These are phyloP conservation scores for Marmota monax DNA, from an alignment of 2,113 vertebrate species.

Conservation along the genomic window DNA sequence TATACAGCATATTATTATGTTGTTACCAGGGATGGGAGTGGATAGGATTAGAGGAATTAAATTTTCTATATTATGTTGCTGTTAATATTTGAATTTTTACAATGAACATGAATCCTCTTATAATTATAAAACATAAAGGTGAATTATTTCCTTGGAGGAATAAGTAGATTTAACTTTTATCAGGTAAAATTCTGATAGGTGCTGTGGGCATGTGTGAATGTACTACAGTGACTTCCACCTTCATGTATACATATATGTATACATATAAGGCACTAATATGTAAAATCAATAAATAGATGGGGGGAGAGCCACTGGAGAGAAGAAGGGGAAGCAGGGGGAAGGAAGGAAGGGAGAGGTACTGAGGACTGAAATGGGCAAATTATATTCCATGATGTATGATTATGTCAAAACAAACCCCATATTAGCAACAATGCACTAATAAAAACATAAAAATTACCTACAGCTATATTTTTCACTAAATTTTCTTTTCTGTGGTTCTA, in stretches of 20 bases:
- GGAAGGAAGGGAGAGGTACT: no score
- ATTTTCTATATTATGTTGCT: conserved; percentile 55
- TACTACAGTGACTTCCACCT: no score
- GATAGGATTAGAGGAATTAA: conserved; percentile 14
- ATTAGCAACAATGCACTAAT: no score
- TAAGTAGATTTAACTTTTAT: conserved; percentile 23
- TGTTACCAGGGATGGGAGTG: not conserved
- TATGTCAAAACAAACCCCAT: no score
- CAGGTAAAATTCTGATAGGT: not conserved
- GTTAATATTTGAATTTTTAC: conserved; percentile 43
- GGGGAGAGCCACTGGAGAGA: no score
- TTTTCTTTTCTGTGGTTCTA: conserved; percentile 32
- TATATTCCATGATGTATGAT: no score
- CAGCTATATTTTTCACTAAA: not conserved
- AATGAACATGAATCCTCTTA: not conserved
- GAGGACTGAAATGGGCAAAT: no score
- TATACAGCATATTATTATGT: conserved; percentile 8
- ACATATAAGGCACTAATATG: no score
- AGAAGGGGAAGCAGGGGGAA: no score
- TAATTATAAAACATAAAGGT: conserved; percentile 38
- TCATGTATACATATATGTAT: no score
- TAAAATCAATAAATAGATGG: no score
- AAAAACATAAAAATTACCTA: not conserved
- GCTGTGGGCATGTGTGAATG: no score
- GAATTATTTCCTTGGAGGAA: conserved; percentile 51